Conservation (phyloP, 2,888 invertebrate species). For the Perizoma affinitatum region DNA sequence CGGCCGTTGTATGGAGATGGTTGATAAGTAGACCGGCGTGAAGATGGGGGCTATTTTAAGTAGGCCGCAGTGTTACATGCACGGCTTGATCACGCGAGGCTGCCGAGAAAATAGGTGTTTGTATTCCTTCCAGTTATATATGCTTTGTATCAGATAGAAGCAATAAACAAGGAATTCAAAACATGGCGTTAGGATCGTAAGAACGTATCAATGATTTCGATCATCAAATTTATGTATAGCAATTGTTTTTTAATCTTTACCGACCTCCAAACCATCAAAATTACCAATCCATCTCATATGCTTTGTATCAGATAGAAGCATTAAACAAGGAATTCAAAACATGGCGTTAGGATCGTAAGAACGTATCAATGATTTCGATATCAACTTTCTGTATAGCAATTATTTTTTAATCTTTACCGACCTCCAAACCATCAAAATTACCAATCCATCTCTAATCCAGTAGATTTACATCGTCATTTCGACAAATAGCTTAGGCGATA, state of each 20-base stretch:
- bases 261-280: constrained; percentile 9
- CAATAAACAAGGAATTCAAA: too few relatives aligned
- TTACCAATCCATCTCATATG: background rate
- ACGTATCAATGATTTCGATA: background rate
- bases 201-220: background rate
- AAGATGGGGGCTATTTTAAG: constrained; percentile 34
- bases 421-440: constrained; percentile 7
- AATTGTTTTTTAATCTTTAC: too few relatives aligned
- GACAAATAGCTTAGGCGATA: constrained; percentile 14
- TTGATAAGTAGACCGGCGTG: constrained; percentile 36
- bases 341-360: background rate
- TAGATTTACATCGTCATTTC: constrained; percentile 11
- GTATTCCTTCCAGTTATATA: background rate
- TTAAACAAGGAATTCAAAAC: too few relatives aligned
- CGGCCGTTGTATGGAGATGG: constrained; percentile 40
- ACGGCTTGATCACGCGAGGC: constrained; percentile 24
- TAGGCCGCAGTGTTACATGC: constrained; percentile 36
- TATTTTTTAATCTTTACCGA: background rate
- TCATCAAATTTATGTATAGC: too few relatives aligned
- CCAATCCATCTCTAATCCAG: background rate
- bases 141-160: too few relatives aligned
- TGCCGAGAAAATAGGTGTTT: constrained; percentile 18
- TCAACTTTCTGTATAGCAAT: too few relatives aligned
- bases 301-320: too few relatives aligned
- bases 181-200: background rate